Evolutionary conservation across 1,140 invertebrate genomes (phyloP).

Genomic region (Cydia fagiglandana): DNA sequence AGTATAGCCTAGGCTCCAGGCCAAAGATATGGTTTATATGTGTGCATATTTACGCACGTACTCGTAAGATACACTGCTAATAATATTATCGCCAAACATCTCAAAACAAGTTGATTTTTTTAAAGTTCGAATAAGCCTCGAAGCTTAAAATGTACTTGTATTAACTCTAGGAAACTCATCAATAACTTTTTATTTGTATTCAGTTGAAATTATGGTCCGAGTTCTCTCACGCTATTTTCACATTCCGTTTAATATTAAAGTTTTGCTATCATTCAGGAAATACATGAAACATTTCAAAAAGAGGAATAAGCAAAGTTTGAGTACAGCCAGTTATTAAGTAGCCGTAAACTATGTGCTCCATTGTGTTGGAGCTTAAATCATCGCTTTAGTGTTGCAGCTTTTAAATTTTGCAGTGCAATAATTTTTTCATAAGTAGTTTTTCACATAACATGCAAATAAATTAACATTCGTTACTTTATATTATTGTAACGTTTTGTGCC

Average conservation of each 20-base stretch:
- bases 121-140: too few species aligned
- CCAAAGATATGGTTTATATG: too few species aligned
- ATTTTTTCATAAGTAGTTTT: background rate
- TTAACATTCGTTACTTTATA: too few species aligned
- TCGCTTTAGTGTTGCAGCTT: background rate
- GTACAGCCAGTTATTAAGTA: constrained; percentile 5
- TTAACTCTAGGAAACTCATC: background rate
- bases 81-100: too few species aligned
- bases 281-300: constrained; percentile 25
- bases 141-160: background rate
- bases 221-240: constrained; percentile 15
- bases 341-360: constrained; percentile 8
- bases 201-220: background rate
- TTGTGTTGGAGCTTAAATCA: constrained; percentile 14
- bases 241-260: constrained; percentile 8
- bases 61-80: too few species aligned
- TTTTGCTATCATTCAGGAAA: constrained; percentile 24
- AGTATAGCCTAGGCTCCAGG: too few species aligned
- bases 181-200: constrained; percentile 5
- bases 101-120: too few species aligned
- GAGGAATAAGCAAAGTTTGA: constrained; percentile 13
- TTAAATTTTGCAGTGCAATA: background rate
- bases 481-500: too few species aligned
- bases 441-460: too few species aligned
- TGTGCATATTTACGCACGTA: too few species aligned